A percentile compares a stretch with the other conserved stretches of the same genome.
Evolutionary conservation across 2,888 invertebrate genomes (phyloP).

Genomic region (Mayetiola destructor): DNA sequence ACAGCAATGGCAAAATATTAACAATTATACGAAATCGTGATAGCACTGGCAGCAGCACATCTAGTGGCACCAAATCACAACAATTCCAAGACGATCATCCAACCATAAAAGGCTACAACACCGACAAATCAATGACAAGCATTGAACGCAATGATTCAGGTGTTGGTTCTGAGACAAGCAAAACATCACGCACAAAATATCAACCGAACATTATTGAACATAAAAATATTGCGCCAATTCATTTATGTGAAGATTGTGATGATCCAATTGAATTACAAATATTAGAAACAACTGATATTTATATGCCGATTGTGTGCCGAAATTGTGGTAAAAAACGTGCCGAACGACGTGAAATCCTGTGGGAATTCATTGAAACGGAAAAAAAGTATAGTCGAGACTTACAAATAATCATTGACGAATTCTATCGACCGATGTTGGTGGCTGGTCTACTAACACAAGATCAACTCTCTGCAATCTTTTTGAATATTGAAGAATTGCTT

Average conservation of each 20-base stretch:
- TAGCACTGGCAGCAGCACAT: neutral
- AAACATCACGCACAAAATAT: slow-evolving; percentile 63
- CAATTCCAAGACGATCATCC: slow-evolving; percentile 65
- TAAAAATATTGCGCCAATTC: slow-evolving; percentile 45
- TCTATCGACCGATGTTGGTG: slow-evolving; percentile 83
- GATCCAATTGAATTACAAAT: slow-evolving; percentile 63
- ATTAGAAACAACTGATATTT: slow-evolving; percentile 44
- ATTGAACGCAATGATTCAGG: slow-evolving; percentile 87
- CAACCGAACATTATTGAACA: slow-evolving; percentile 40
- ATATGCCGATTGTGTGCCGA: slow-evolving; percentile 67
- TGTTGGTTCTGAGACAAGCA: slow-evolving; percentile 82
- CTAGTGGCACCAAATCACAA: neutral
- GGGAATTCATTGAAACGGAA: slow-evolving; percentile 91
- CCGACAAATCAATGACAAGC: slow-evolving; percentile 51
- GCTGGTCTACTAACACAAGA: slow-evolving; percentile 83
- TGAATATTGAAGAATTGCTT: slow-evolving; percentile 83
- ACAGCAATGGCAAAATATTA: slow-evolving; percentile 33
- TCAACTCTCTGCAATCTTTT: slow-evolving; percentile 80
- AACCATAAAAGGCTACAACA: slow-evolving; percentile 25
- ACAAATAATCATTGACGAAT: slow-evolving; percentile 83
- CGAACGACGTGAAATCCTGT: slow-evolving; percentile 85
- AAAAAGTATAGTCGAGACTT: slow-evolving; percentile 88
- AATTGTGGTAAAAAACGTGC: slow-evolving; percentile 78
- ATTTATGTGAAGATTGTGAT: slow-evolving; percentile 70
- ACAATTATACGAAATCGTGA: slow-evolving; percentile 43